Conservation (phyloP, 2,113 vertebrate species). For the Silurus meridionalis region DNA sequence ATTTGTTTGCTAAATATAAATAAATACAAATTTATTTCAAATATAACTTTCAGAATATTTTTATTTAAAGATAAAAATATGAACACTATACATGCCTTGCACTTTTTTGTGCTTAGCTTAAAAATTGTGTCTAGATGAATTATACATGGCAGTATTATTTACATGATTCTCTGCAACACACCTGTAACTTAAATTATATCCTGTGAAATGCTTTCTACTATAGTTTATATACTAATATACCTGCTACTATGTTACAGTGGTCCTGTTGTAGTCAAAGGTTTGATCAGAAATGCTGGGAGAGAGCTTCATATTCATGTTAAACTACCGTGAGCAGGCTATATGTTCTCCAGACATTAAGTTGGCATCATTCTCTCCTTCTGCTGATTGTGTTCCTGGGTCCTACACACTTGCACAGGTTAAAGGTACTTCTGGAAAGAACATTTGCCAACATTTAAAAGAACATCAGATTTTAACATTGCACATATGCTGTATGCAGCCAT, state of each 20-base stretch:
- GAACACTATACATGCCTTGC: neutral
- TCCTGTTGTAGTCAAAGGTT: conserved; percentile 5
- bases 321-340: conserved; percentile 60
- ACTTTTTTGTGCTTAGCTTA: neutral
- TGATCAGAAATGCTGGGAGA: conserved; percentile 66
- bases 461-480: neutral
- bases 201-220: neutral
- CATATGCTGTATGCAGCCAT: neutral
- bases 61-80: neutral
- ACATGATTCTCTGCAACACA: neutral
- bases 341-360: neutral
- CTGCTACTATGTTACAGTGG: neutral
- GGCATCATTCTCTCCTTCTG: neutral
- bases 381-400: neutral
- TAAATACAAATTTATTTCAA: too few species aligned
- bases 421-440: neutral
- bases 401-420: neutral
- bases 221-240: neutral
- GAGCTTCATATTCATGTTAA: conserved; percentile 63
- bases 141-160: neutral
- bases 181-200: neutral
- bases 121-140: neutral
- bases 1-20: neutral
- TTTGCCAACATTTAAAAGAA: neutral
- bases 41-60: neutral